A percentile compares a stretch with the other conserved stretches of the same genome.
Evolutionary conservation across 2,113 vertebrate genomes (phyloP).

Genomic region (Thunnus maccoyii): DNA sequence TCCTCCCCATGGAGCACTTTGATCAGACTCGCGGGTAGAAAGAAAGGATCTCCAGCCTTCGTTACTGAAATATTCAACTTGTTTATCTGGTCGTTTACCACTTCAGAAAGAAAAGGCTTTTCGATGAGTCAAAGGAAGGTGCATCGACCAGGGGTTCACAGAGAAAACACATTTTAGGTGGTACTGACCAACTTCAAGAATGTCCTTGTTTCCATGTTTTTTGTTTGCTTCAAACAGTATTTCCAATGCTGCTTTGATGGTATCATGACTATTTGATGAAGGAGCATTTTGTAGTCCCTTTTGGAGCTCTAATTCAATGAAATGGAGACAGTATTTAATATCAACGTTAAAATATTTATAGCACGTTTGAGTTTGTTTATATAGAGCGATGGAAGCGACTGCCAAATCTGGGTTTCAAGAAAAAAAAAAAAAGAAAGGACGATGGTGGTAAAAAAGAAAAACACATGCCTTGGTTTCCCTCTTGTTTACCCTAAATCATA

Average conservation of each 20-base stretch:
- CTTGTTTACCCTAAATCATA: slow-evolving; percentile 45
- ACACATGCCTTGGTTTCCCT: slow-evolving; percentile 24
- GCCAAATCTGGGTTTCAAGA: slow-evolving; percentile 64
- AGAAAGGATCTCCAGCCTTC: slow-evolving; percentile 44
- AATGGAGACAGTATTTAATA: slow-evolving; percentile 75
- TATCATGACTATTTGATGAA: slow-evolving; percentile 74
- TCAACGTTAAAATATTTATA: slow-evolving; percentile 79
- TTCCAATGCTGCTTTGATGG: slow-evolving; percentile 71
- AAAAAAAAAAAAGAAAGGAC: neutral
- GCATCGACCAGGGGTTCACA: slow-evolving; percentile 12
- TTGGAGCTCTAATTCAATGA: slow-evolving; percentile 71
- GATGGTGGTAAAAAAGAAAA: slow-evolving; percentile 16
- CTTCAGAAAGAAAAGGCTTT: slow-evolving; percentile 33
- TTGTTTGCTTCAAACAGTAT: slow-evolving; percentile 58
- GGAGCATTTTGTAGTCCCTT: slow-evolving; percentile 75
- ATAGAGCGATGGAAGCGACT: slow-evolving; percentile 46
- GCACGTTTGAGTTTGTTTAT: slow-evolving; percentile 72
- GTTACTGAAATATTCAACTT: slow-evolving; percentile 66
- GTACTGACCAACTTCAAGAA: slow-evolving; percentile 53
- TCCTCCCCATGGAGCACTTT: slow-evolving; percentile 67
- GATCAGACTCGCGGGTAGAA: slow-evolving; percentile 65
- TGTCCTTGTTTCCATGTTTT: slow-evolving; percentile 51
- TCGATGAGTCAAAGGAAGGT: slow-evolving; percentile 25
- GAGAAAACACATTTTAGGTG: slow-evolving; percentile 16
- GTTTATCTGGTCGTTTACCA: slow-evolving; percentile 55